Conservation (phyloP, 2,888 invertebrate genomes). For the Eurois occulta region DNA sequence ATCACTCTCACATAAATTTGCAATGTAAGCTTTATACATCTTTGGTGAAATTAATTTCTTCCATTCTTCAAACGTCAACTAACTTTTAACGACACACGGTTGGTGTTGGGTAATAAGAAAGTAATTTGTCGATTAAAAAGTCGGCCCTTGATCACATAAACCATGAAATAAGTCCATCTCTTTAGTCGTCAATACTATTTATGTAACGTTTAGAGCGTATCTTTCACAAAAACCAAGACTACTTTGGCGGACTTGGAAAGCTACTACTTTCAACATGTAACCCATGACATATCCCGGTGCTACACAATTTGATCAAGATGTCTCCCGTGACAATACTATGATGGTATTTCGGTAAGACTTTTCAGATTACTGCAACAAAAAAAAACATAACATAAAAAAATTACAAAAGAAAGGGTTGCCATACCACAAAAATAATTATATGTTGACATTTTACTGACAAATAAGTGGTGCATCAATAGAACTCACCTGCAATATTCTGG, state of each 20-base stretch:
- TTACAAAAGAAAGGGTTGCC: background rate
- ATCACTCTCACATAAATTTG: background rate
- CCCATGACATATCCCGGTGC: conserved; percentile 31
- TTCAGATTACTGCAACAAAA: conserved; percentile 74
- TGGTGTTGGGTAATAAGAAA: background rate
- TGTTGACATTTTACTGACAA: background rate
- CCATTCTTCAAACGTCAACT: background rate
- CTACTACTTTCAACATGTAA: conserved; percentile 47
- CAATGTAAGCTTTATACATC: conserved; percentile 43
- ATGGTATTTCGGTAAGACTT: conserved; percentile 74
- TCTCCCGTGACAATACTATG: conserved; percentile 64
- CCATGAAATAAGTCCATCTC: conserved; percentile 32
- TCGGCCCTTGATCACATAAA: conserved; percentile 20
- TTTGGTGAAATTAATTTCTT: conserved; percentile 59
- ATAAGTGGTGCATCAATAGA: background rate
- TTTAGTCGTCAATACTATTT: conserved; percentile 31
- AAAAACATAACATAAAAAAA: background rate
- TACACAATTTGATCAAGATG: conserved; percentile 54
- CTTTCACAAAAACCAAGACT: conserved; percentile 31
- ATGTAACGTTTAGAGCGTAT: background rate
- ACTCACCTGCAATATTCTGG: conserved; percentile 91
- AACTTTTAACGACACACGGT: background rate
- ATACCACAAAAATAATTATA: background rate
- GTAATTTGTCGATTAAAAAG: conserved; percentile 1
- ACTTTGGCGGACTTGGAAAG: conserved; percentile 43